Base-by-base conservation (phyloP, 2,797 vertebrate genomes). In the Bradypodion pumilum region DNA sequence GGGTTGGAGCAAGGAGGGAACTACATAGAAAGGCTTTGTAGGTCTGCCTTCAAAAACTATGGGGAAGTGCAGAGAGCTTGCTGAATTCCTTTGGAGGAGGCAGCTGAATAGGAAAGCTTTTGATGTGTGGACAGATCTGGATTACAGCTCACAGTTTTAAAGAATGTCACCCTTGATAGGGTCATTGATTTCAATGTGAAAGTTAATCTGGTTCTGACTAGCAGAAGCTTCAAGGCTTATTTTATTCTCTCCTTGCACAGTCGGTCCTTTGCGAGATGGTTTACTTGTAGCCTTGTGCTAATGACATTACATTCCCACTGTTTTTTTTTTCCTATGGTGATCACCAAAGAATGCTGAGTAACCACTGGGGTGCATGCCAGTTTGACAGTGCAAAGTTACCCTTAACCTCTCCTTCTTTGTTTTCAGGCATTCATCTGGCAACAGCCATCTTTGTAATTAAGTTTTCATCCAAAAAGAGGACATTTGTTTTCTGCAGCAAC, bases 271-370 rank as follows among this genome's bases (percentile, higher is more conserved):
- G 83, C 42, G 63, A 87, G 86, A 78, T 70, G 44, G 40, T 78
- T 79, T 92, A 87, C 72, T n/a, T 87, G 89, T 90, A 88, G 86
- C 82, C 84, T 81, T 82, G 76, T 83, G 78, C 86, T 91, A 89
- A 79, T 78, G 82, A 78, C 40, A 65, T 81, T 85, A 5, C 21
- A 49, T 91, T 91, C 89, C 86, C 89, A 81, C 90, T 92, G 87
- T 84, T 86, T 83, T 82, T 83, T 82, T 74, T 91, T 89, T 86
- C 86, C 85, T 89, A 85, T 76, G 2, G 90, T 86, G 86, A 86
- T 92, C 74, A 21, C 1, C 0, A 73, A 91, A 88, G 91, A 89
- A 1, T 94, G 91, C 92, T 93, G 94, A 93, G 89, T 88, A 86
- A 92, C 89, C 88, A 90, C 86, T 87, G 89, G 91, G 80, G 87